A percentile compares a stretch with the other conserved stretches of the same genome.
These are phyloP conservation scores for Eunapius fragilis DNA, from an alignment of 37 sponge, comb jelly and placozoan species.

Conservation along the genomic window DNA sequence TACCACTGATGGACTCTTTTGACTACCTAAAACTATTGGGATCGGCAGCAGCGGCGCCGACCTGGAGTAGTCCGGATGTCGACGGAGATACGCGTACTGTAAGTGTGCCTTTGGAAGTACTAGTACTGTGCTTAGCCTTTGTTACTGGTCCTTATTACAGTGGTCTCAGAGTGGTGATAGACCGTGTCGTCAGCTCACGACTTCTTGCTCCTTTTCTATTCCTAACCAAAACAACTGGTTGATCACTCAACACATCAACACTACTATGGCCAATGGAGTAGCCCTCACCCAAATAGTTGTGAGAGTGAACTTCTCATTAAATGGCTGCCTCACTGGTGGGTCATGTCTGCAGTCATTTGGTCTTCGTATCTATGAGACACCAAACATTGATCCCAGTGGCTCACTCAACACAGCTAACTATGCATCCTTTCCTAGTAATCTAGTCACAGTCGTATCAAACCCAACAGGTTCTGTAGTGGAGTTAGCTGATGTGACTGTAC, in stretches of 20 bases:
- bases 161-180: conserved; percentile 5
- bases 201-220: conserved; percentile 2
- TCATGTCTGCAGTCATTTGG: neutral
- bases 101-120: neutral
- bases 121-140: neutral
- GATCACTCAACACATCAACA: conserved; percentile 42
- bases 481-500: neutral
- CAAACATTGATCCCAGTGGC: neutral
- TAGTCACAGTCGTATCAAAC: neutral
- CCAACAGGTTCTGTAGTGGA: neutral
- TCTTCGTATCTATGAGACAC: conserved; percentile 9
- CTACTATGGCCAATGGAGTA: conserved; percentile 15
- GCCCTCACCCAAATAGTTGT: conserved; percentile 23
- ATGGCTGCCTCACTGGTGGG: neutral
- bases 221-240: conserved; percentile 40
- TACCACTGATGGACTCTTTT: neutral
- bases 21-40: neutral
- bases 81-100: neutral
- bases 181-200: neutral
- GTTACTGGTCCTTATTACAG: too few species aligned
- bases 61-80: neutral
- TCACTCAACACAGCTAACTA: conserved; percentile 19
- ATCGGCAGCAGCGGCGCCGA: neutral
- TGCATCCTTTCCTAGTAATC: neutral
- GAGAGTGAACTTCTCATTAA: conserved; percentile 2